Percentiles rank a stretch among this genome's conserved stretches.
phyloP scores from a whole-genome alignment of 2,888 invertebrate species.

The Nephrotoma appendiculata region DNA sequence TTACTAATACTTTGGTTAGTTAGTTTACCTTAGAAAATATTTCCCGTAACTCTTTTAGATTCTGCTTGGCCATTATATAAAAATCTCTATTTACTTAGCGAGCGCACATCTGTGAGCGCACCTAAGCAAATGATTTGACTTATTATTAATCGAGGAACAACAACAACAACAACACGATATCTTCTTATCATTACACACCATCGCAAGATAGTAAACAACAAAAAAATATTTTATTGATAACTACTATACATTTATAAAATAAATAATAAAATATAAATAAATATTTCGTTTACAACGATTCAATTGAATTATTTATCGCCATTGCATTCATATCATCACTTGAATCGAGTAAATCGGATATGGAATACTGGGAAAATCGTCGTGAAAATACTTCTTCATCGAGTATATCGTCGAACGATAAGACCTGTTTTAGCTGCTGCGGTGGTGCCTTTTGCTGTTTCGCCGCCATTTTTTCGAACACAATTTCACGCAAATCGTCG shows the following conservation, averaged over 20 bases:
- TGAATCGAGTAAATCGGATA: constrained; percentile 27
- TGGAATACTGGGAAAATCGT: constrained; percentile 30
- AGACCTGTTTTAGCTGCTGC: neutral
- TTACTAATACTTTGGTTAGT: neutral
- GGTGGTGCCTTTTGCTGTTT: neutral
- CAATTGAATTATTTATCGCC: neutral
- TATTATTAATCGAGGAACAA: neutral
- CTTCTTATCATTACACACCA: neutral
- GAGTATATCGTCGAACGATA: constrained; percentile 5
- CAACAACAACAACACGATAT: neutral
- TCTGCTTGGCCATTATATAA: neutral
- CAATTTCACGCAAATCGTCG: neutral
- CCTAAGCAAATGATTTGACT: too few species aligned
- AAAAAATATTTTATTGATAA: neutral
- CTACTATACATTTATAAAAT: neutral
- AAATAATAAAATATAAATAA: neutral
- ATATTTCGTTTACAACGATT: neutral
- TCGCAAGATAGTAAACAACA: neutral
- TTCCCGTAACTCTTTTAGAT: neutral
- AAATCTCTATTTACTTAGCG: neutral
- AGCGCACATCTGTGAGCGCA: neutral
- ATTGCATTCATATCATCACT: neutral
- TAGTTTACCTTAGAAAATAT: neutral
- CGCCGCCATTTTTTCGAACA: neutral
- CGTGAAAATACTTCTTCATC: constrained; percentile 19